Conservation (phyloP, 2,797 vertebrate species). For the Spondyliosoma cantharus region DNA sequence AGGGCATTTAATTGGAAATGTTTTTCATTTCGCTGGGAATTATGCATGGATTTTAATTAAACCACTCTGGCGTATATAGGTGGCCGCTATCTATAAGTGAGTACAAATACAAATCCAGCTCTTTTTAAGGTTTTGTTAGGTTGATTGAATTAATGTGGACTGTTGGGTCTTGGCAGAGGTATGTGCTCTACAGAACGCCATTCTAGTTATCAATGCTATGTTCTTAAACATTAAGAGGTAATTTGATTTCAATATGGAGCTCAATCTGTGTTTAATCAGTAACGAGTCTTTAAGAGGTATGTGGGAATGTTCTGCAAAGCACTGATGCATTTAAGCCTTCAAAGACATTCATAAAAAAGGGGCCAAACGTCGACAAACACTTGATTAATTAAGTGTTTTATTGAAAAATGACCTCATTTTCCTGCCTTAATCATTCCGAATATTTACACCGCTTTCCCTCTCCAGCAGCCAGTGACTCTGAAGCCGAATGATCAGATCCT, state of each 20-base stretch:
- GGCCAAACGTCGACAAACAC: not conserved
- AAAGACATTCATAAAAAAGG: not conserved
- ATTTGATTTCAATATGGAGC: not conserved
- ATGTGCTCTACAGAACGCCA: no score
- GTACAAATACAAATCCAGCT: no score
- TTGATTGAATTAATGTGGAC: no score
- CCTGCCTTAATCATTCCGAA: constrained; percentile 6
- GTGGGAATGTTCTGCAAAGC: not conserved
- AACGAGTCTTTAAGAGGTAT: not conserved
- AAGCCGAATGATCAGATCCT: constrained; percentile 27
- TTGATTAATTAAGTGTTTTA: not conserved
- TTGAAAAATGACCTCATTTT: not conserved
- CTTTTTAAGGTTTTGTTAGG: no score
- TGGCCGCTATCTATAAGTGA: no score
- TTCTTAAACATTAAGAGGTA: not conserved
- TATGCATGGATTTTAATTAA: no score
- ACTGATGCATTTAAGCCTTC: not conserved
- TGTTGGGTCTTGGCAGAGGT: no score
- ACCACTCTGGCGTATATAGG: no score
- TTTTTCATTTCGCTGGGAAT: no score
- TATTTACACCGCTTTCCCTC: constrained; percentile 20
- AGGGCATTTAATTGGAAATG: no score
- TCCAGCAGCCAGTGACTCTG: not conserved
- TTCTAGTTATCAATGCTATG: not conserved
- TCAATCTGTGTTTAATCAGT: not conserved